phyloP scores from a whole-genome alignment of 2,113 vertebrate species.

The Corythoichthys intestinalis region DNA sequence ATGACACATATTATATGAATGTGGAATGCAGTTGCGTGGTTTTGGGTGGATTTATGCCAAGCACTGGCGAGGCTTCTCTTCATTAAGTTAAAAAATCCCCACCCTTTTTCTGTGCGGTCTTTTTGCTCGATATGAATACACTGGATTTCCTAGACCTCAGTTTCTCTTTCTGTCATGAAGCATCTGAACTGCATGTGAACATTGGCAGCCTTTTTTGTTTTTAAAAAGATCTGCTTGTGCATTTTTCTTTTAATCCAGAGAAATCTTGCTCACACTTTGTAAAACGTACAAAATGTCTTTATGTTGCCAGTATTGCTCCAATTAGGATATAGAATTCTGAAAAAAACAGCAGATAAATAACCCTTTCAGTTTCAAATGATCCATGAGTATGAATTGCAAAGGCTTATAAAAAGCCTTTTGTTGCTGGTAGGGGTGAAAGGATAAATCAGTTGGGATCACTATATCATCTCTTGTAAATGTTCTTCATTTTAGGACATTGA shows the following conservation, averaged over 20 bases:
- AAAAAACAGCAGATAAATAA: not conserved
- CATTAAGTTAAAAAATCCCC: conserved; percentile 57
- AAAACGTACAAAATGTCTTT: not conserved
- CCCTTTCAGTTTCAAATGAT: not conserved
- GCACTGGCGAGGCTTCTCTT: conserved; percentile 52
- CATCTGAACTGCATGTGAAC: conserved; percentile 28
- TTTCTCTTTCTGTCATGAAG: conserved; percentile 18
- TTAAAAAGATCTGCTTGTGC: conserved; percentile 10
- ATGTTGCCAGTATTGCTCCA: conserved; percentile 1
- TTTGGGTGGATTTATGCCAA: conserved; percentile 40
- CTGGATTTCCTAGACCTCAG: conserved; percentile 27
- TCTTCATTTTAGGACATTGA: conserved; percentile 73
- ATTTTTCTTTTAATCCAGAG: not conserved
- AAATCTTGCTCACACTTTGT: not conserved
- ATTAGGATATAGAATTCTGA: not conserved
- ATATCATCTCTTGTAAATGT: conserved; percentile 19
- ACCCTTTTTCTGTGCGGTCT: conserved; percentile 50
- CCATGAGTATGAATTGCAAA: not conserved
- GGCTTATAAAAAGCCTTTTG: not conserved
- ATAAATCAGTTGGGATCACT: not conserved
- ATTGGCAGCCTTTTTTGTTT: conserved; percentile 6
- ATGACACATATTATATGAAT: conserved; percentile 33
- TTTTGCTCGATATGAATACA: conserved; percentile 38
- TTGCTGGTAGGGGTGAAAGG: not conserved
- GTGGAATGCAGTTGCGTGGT: conserved; percentile 37